Percentiles rank a stretch among this genome's conserved stretches.
These are phyloP conservation scores for Embiotoca jacksoni DNA, from an alignment of 2,113 vertebrate genomes.

Conservation along the genomic window DNA sequence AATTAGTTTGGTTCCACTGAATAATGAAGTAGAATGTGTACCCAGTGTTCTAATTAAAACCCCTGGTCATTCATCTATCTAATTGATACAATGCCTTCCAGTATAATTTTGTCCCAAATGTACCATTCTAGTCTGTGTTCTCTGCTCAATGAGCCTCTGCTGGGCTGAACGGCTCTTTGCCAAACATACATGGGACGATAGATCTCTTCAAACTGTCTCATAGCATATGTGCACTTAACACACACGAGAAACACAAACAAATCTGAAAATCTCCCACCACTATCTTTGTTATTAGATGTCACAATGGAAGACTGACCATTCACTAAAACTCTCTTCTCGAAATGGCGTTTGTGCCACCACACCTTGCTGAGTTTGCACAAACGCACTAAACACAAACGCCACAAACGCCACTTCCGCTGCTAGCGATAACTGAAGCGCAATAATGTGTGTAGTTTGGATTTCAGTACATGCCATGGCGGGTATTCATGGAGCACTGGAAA, in stretches of 20 bases:
- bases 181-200: conserved; percentile 73
- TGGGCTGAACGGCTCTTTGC: conserved; percentile 82
- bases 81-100: conserved; percentile 93
- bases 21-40: conserved; percentile 88
- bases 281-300: background rate
- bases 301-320: conserved; percentile 23
- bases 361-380: too few relatives aligned
- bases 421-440: too few relatives aligned
- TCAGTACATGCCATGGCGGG: background rate
- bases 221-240: conserved; percentile 1
- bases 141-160: conserved; percentile 65
- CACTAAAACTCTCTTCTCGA: background rate
- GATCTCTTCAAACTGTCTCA: conserved; percentile 28
- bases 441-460: too few relatives aligned
- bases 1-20: conserved; percentile 83
- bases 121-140: conserved; percentile 73
- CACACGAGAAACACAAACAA: background rate
- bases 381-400: too few relatives aligned
- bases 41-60: conserved; percentile 94
- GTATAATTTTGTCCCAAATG: conserved; percentile 90
- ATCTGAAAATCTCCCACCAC: background rate
- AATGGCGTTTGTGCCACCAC: background rate
- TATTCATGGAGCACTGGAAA: background rate
- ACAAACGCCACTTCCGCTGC: too few relatives aligned
- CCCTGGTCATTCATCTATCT: conserved; percentile 92